A percentile compares a stretch with the other conserved stretches of the same genome.
phyloP scores from a whole-genome alignment of 2,113 vertebrate species.

The Gallinago paraguaiae region DNA sequence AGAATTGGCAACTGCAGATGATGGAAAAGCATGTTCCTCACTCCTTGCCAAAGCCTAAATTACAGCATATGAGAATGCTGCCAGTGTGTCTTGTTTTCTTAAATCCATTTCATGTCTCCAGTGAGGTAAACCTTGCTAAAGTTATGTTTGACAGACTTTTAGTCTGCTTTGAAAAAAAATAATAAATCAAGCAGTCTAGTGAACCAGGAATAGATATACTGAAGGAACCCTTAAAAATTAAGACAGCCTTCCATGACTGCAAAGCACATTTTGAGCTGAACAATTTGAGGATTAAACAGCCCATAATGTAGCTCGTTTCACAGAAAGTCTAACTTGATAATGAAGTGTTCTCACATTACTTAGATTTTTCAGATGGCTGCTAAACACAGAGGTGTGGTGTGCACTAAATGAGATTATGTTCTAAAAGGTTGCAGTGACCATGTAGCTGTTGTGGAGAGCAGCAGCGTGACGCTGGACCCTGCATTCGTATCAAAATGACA shows the following conservation, averaged over 20 bases:
- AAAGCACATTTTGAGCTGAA: conserved; percentile 23
- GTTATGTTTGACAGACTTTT: neutral
- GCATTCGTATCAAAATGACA: neutral
- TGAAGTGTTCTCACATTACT: conserved; percentile 15
- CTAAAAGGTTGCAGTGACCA: neutral
- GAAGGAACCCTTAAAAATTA: conserved; percentile 23
- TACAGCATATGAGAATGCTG: neutral
- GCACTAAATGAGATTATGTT: neutral
- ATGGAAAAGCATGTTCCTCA: neutral
- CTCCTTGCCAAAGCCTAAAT: neutral
- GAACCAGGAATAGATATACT: neutral
- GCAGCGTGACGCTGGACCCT: neutral
- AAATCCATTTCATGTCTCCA: neutral
- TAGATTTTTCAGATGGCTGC: conserved; percentile 23
- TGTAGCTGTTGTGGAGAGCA: neutral
- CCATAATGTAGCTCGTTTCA: conserved; percentile 17
- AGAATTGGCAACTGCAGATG: neutral
- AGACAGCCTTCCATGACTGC: conserved; percentile 8
- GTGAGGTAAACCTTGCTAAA: neutral
- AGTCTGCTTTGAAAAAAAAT: neutral
- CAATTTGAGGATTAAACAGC: conserved; percentile 21
- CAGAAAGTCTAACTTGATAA: conserved; percentile 45
- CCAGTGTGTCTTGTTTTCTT: neutral
- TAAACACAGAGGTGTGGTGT: neutral
- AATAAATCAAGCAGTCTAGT: neutral